Percentiles rank a stretch among this genome's conserved stretches.
Evolutionary conservation across 2,888 invertebrate species (phyloP).

Genomic region (Eristalinus aeneus): DNA sequence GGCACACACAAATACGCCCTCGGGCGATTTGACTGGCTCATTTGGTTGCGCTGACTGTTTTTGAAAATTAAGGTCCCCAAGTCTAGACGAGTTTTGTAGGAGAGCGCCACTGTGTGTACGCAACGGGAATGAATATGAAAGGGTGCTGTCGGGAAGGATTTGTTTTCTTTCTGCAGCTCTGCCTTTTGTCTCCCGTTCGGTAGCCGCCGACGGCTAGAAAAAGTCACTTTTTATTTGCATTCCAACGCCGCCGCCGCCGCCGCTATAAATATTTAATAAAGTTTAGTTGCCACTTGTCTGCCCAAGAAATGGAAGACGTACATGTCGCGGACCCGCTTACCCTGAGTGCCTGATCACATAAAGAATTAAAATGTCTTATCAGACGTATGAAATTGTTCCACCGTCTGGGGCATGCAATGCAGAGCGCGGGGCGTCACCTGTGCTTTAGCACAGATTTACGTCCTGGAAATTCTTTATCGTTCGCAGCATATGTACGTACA

Average conservation of each 20-base stretch:
- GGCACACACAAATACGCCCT: slow-evolving; percentile 52
- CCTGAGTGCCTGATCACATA: slow-evolving; percentile 23
- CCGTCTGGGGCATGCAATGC: not conserved
- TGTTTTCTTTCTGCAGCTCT: not conserved
- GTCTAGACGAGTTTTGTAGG: slow-evolving; percentile 63
- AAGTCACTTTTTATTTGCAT: slow-evolving; percentile 12
- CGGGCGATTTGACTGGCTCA: slow-evolving; percentile 47
- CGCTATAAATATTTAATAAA: slow-evolving; percentile 37
- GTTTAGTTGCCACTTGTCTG: slow-evolving; percentile 44
- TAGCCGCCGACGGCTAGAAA: not conserved
- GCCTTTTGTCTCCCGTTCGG: not conserved
- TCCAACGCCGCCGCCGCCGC: not conserved
- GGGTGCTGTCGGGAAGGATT: slow-evolving; percentile 1
- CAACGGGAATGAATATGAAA: slow-evolving; percentile 12
- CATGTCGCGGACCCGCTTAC: not conserved
- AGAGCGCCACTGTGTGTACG: slow-evolving; percentile 33
- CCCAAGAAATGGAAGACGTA: not conserved
- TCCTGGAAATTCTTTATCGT: slow-evolving; percentile 15
- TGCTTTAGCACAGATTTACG: slow-evolving; percentile 8
- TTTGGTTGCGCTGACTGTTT: slow-evolving; percentile 45
- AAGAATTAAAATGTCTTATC: slow-evolving; percentile 16
- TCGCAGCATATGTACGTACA: not conserved
- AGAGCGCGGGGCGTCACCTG: not conserved
- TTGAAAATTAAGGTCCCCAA: slow-evolving; percentile 65
- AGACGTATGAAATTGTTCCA: not conserved